Percentiles rank a stretch among this genome's conserved stretches.
These are phyloP conservation scores for Hippopotamyrus pictus DNA, from an alignment of 2,797 vertebrate species.

Conservation along the genomic window DNA sequence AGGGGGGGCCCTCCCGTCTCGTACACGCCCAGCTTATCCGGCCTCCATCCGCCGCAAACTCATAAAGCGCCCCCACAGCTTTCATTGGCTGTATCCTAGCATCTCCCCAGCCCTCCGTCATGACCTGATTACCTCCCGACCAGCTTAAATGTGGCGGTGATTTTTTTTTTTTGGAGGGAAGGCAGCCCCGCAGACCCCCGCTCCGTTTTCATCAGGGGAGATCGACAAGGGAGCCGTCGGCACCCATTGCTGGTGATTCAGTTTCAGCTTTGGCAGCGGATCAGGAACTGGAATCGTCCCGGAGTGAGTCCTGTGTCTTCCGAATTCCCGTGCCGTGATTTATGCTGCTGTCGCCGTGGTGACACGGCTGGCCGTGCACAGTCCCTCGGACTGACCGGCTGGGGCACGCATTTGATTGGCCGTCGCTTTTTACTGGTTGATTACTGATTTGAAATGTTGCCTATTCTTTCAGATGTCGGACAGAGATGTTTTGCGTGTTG, in stretches of 20 bases:
- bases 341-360: slow-evolving; percentile 29
- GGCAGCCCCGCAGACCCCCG: background rate
- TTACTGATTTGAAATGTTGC: background rate
- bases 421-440: background rate
- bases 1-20: background rate
- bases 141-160: slow-evolving; percentile 17
- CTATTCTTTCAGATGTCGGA: background rate
- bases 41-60: background rate
- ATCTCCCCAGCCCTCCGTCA: background rate
- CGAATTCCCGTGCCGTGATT: slow-evolving; percentile 40
- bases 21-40: background rate
- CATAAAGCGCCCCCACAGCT: no score
- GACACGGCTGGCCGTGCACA: slow-evolving; percentile 22
- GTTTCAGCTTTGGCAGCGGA: slow-evolving; percentile 22
- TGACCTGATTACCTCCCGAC: background rate
- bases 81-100: background rate
- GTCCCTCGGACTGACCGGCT: background rate
- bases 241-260: slow-evolving; percentile 23
- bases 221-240: background rate
- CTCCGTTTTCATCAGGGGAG: background rate
- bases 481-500: background rate
- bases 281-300: slow-evolving; percentile 17
- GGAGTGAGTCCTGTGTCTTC: slow-evolving; percentile 27
- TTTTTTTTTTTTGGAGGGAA: slow-evolving; percentile 14
- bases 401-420: background rate